These are phyloP conservation scores for Metopolophium dirhodum DNA, from an alignment of 1,140 invertebrate species.

Conservation along the genomic window DNA sequence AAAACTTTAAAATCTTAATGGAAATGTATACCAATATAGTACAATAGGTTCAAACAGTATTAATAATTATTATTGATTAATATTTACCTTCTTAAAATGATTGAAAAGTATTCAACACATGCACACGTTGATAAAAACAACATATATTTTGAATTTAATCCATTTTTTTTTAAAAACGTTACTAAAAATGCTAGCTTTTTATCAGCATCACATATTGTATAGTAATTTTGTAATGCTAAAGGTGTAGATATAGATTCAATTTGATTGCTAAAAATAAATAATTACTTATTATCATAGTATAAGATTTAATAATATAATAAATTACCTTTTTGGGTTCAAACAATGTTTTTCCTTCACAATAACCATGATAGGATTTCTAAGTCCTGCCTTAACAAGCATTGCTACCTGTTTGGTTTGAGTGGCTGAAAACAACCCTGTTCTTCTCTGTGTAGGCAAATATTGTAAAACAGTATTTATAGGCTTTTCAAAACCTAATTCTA, in stretches of 20 bases:
- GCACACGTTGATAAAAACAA: slow-evolving; percentile 97
- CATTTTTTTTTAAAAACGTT: slow-evolving; percentile 74
- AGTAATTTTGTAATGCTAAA: slow-evolving; percentile 83
- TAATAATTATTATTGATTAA: neutral
- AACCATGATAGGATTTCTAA: slow-evolving; percentile 92
- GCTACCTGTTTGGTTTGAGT: slow-evolving; percentile 96
- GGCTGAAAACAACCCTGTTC: slow-evolving; percentile 97
- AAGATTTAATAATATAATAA: neutral
- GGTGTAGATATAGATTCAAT: slow-evolving; percentile 72
- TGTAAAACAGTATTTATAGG: slow-evolving; percentile 89
- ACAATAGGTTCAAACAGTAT: neutral
- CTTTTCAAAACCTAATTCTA: slow-evolving; percentile 90
- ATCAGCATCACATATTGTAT: slow-evolving; percentile 77
- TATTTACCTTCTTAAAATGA: slow-evolving; percentile 69
- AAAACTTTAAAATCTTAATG: neutral
- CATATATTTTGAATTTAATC: slow-evolving; percentile 78
- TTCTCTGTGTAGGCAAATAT: slow-evolving; percentile 88
- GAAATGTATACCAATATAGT: neutral
- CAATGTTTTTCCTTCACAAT: slow-evolving; percentile 86
- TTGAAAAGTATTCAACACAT: slow-evolving; percentile 92
- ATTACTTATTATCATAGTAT: neutral
- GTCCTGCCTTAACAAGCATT: slow-evolving; percentile 88
- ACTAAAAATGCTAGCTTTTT: slow-evolving; percentile 79
- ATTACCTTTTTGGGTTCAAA: slow-evolving; percentile 55
- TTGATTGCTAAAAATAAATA: slow-evolving; percentile 42